A percentile compares a stretch with the other conserved stretches of the same genome.
Evolutionary conservation across 1,140 invertebrate genomes (phyloP).

Genomic region (Drosophila truncata): DNA sequence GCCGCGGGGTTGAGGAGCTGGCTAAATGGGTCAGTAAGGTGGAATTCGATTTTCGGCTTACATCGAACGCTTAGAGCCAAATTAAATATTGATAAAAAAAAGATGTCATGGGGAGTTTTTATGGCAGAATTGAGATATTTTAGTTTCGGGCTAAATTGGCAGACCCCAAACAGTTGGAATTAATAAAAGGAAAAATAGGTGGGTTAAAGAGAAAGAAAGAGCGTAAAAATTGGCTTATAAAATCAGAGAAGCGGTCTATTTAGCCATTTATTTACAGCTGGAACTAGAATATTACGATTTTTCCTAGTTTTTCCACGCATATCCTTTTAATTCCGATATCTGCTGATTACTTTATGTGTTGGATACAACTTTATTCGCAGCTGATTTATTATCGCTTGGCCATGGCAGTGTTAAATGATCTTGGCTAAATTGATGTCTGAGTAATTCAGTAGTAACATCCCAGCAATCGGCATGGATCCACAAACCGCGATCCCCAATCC

Average conservation of each 20-base stretch:
- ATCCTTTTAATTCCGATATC: conserved; percentile 1
- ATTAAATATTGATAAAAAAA: conserved; percentile 68
- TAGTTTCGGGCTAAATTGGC: conserved; percentile 51
- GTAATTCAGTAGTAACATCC: conserved; percentile 66
- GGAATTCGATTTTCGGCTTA: conserved; percentile 70
- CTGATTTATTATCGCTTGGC: conserved; percentile 34
- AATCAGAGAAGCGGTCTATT: conserved; percentile 5
- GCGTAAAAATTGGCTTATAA: conserved; percentile 13
- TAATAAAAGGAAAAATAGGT: conserved; percentile 17
- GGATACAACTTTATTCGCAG: conserved; percentile 42
- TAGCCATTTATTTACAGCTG: not conserved
- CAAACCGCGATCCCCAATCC: not conserved
- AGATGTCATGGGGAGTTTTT: conserved; percentile 70
- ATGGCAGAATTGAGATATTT: conserved; percentile 57
- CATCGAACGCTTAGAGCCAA: conserved; percentile 72
- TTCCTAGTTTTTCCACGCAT: not conserved
- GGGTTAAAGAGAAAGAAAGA: not conserved
- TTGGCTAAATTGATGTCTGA: conserved; percentile 52
- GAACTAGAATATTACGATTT: not conserved
- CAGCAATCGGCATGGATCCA: conserved; percentile 40
- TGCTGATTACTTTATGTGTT: conserved; percentile 18
- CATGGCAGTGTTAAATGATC: conserved; percentile 70
- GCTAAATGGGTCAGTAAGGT: conserved; percentile 79
- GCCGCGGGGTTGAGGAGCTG: conserved; percentile 46
- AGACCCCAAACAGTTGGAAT: conserved; percentile 43